These are phyloP conservation scores for Molossus molossus DNA, from an alignment of 2,797 vertebrate genomes.

Conservation along the genomic window DNA sequence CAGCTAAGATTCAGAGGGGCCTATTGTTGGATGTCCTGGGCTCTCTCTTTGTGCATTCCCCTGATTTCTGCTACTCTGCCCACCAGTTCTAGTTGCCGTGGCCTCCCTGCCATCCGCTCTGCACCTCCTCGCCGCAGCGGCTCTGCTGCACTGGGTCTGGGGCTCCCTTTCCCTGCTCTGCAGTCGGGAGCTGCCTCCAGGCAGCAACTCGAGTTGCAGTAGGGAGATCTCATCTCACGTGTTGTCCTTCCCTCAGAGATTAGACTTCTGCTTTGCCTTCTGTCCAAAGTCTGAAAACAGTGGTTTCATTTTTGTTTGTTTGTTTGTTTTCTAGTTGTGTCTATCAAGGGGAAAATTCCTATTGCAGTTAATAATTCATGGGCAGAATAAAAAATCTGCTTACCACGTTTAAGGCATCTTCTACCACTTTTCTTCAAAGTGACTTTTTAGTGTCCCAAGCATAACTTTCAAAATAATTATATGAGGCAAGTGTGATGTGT, in stretches of 20 bases:
- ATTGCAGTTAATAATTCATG: neutral
- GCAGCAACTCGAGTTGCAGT: neutral
- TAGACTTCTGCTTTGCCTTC: neutral
- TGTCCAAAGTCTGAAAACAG: neutral
- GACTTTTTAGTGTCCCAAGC: neutral
- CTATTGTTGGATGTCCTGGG: neutral
- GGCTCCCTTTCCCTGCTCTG: neutral
- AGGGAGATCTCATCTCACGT: neutral
- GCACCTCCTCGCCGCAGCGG: neutral
- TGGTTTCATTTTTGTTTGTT: neutral
- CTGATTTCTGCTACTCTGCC: neutral
- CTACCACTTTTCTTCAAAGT: neutral
- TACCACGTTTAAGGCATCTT: neutral
- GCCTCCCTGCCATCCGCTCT: neutral
- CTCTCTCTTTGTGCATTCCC: neutral
- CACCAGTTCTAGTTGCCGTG: neutral
- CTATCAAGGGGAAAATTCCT: neutral
- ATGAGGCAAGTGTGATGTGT: neutral
- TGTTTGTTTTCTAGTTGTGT: neutral
- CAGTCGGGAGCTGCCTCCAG: neutral
- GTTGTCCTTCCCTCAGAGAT: neutral
- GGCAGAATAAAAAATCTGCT: neutral
- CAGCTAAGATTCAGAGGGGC: neutral
- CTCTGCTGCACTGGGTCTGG: neutral
- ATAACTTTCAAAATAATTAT: slow-evolving; percentile 33